These are phyloP conservation scores for Zeuzera pyrina DNA, from an alignment of 2,888 invertebrate genomes.

Conservation along the genomic window DNA sequence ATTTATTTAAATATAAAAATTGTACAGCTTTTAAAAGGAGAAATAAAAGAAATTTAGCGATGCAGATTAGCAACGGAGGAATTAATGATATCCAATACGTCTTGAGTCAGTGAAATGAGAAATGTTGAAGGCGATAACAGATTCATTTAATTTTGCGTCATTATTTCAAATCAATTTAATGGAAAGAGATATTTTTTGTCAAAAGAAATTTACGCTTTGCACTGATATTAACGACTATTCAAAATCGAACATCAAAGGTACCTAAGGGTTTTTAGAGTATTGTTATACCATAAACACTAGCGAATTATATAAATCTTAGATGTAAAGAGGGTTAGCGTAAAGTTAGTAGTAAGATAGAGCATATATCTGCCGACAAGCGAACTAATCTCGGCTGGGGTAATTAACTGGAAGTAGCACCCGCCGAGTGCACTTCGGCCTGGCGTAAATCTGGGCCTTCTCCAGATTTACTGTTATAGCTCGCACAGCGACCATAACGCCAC, in stretches of 20 bases:
- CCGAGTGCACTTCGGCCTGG: constrained; percentile 31
- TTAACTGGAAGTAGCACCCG: constrained; percentile 34
- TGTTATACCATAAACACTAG: no score
- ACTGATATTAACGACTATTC: no score
- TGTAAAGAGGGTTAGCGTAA: background rate
- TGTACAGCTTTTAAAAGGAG: background rate
- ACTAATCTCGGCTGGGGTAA: constrained; percentile 58
- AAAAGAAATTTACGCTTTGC: no score
- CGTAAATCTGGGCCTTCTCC: constrained; percentile 48
- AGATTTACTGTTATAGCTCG: constrained; percentile 64
- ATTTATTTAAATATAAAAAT: background rate
- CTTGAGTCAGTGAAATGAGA: constrained; percentile 25
- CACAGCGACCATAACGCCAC: constrained; percentile 36
- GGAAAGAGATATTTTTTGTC: background rate
- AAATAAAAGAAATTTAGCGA: background rate
- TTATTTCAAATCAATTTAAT: background rate
- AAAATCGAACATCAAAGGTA: no score
- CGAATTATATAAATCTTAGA: no score
- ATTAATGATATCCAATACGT: constrained; percentile 28
- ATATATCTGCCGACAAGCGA: constrained; percentile 32
- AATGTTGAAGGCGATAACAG: constrained; percentile 19
- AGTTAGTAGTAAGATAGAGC: background rate
- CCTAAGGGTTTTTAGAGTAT: no score
- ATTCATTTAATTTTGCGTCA: constrained; percentile 15
- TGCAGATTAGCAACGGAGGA: constrained; percentile 8